Evolutionary conservation across 1,140 invertebrate species (phyloP).

Genomic region (Drosophila subpulchrella): DNA sequence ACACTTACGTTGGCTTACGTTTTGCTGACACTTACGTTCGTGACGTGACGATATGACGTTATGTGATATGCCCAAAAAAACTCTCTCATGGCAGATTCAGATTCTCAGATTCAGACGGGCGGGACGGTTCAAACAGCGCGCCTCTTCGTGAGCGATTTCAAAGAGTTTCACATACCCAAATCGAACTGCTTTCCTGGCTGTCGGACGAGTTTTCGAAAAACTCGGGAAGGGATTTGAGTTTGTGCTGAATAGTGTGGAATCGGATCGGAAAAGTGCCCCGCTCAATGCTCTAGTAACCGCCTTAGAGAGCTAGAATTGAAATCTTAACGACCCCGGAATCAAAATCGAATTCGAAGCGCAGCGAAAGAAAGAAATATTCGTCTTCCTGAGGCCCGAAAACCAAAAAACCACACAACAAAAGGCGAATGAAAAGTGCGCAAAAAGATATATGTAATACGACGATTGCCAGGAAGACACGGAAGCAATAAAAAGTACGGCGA

Average conservation of each 20-base stretch:
- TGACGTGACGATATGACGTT: too few species aligned
- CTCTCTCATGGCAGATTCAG: too few species aligned
- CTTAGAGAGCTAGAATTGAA: constrained; percentile 10
- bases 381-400: constrained; percentile 18
- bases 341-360: constrained; percentile 7
- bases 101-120: too few species aligned
- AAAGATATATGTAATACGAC: constrained; percentile 10
- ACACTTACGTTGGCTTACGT: too few species aligned
- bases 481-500: constrained; percentile 39
- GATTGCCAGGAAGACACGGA: constrained; percentile 45
- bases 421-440: constrained; percentile 42
- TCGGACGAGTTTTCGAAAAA: constrained; percentile 43
- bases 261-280: constrained; percentile 16
- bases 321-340: constrained; percentile 16
- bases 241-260: constrained; percentile 4
- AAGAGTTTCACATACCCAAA: not conserved
- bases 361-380: constrained; percentile 25
- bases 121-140: constrained; percentile 16
- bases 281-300: constrained; percentile 23
- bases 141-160: constrained; percentile 7
- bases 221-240: constrained; percentile 35
- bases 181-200: constrained; percentile 38
- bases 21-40: too few species aligned
- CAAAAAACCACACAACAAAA: constrained; percentile 9
- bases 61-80: too few species aligned